These are phyloP conservation scores for Diphyllodes magnificus DNA, from an alignment of 2,113 vertebrate genomes.

Conservation along the genomic window DNA sequence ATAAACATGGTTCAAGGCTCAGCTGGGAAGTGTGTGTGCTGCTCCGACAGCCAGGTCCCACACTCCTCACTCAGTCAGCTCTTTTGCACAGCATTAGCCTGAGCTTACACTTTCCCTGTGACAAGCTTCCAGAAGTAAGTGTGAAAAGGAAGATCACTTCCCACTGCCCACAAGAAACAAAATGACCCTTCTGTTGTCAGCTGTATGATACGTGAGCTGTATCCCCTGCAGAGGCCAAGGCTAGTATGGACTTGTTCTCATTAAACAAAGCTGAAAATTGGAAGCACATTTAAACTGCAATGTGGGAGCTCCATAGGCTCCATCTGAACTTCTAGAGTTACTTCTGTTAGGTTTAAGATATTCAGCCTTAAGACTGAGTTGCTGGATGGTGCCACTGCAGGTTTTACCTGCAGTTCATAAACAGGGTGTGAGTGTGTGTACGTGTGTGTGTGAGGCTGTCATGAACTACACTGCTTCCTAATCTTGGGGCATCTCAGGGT, in stretches of 20 bases:
- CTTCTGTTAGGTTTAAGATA: not conserved
- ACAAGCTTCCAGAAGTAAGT: constrained; percentile 7
- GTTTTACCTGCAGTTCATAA: not conserved
- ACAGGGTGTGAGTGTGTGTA: not conserved
- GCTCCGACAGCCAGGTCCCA: not conserved
- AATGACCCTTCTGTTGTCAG: not conserved
- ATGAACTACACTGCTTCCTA: not conserved
- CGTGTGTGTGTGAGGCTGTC: not conserved
- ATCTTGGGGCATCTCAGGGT: not conserved
- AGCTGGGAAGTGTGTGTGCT: not conserved
- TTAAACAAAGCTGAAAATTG: not conserved
- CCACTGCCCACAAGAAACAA: not conserved
- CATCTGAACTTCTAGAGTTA: not conserved
- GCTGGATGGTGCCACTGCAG: not conserved
- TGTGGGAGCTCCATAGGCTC: not conserved
- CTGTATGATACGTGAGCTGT: not conserved
- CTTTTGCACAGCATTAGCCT: not conserved
- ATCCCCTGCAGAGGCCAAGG: not conserved
- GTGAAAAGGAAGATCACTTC: constrained; percentile 23
- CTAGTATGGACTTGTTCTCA: not conserved
- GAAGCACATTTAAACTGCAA: not conserved
- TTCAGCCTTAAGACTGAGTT: not conserved
- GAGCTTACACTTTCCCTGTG: not conserved
- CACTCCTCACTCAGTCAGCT: not conserved
- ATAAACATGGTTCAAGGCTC: not conserved